Evolutionary conservation across 2,888 invertebrate genomes (phyloP).

Genomic region (Cryptus armator): DNA sequence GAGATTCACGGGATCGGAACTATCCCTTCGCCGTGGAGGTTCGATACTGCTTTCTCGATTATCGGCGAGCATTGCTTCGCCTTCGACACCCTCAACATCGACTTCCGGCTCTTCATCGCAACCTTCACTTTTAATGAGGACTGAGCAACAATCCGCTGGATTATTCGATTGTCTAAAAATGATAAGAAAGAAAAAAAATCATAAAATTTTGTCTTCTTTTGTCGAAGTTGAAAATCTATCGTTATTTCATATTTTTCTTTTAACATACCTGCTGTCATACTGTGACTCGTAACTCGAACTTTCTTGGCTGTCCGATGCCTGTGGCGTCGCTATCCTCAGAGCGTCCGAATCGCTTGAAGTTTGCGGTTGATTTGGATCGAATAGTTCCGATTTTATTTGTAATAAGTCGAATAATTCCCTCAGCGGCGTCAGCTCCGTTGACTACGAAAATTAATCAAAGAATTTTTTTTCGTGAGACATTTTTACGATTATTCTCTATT

Average conservation of each 20-base stretch:
- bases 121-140: slow-evolving; percentile 84
- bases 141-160: slow-evolving; percentile 84
- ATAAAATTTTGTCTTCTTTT: neutral
- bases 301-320: slow-evolving; percentile 83
- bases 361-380: slow-evolving; percentile 83
- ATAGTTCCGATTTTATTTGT: slow-evolving; percentile 92
- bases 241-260: neutral
- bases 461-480: neutral
- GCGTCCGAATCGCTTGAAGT: slow-evolving; percentile 82
- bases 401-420: slow-evolving; percentile 93
- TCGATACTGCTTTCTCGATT: slow-evolving; percentile 84
- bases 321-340: slow-evolving; percentile 83
- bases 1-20: slow-evolving; percentile 93
- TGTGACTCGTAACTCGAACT: slow-evolving; percentile 84
- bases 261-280: slow-evolving; percentile 82
- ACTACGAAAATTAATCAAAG: slow-evolving; percentile 86
- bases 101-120: slow-evolving; percentile 83
- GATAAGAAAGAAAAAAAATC: neutral
- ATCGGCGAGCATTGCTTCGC: slow-evolving; percentile 81
- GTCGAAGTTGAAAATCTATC: neutral
- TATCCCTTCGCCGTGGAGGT: slow-evolving; percentile 89
- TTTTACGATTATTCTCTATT: too few species aligned
- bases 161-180: slow-evolving; percentile 81
- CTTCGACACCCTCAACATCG: slow-evolving; percentile 85
- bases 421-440: slow-evolving; percentile 92